Evolutionary conservation across 2,888 invertebrate genomes (phyloP).

Genomic region (Drosophila prolongata): DNA sequence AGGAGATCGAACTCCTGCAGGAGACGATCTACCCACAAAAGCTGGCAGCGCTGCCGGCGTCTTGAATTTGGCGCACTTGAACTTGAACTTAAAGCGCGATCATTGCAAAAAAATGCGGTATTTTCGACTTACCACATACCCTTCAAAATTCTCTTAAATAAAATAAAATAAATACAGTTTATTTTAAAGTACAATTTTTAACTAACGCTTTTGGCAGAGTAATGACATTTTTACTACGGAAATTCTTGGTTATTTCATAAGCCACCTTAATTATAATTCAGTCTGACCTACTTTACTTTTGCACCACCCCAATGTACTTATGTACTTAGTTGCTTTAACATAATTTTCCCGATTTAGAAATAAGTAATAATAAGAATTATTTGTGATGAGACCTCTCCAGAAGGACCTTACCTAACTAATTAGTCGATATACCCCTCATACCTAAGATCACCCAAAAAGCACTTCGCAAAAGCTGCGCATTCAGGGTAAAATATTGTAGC

Average conservation of each 20-base stretch:
- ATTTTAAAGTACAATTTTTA: too few species aligned
- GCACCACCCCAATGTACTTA: too few species aligned
- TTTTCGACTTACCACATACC: conserved; percentile 1
- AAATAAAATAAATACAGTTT: too few species aligned
- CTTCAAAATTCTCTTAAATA: background rate
- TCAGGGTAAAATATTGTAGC: conserved; percentile 19
- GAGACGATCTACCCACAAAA: background rate
- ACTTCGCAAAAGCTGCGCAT: background rate
- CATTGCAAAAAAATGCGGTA: background rate
- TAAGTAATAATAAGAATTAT: too few species aligned
- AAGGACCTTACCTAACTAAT: background rate
- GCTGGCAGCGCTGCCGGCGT: background rate
- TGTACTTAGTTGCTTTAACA: too few species aligned
- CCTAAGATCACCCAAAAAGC: background rate
- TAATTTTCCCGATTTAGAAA: too few species aligned
- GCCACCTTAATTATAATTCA: too few species aligned
- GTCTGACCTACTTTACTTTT: too few species aligned
- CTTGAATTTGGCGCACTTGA: conserved; percentile 60
- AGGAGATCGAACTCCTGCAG: background rate
- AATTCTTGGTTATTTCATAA: too few species aligned
- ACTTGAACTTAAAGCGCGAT: conserved; percentile 70
- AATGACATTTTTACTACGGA: too few species aligned
- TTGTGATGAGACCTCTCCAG: too few species aligned
- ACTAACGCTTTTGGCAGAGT: too few species aligned
- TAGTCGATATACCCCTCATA: background rate